These are phyloP conservation scores for Tetragnatha versicolor DNA, from an alignment of 1,140 invertebrate species.

Conservation along the genomic window DNA sequence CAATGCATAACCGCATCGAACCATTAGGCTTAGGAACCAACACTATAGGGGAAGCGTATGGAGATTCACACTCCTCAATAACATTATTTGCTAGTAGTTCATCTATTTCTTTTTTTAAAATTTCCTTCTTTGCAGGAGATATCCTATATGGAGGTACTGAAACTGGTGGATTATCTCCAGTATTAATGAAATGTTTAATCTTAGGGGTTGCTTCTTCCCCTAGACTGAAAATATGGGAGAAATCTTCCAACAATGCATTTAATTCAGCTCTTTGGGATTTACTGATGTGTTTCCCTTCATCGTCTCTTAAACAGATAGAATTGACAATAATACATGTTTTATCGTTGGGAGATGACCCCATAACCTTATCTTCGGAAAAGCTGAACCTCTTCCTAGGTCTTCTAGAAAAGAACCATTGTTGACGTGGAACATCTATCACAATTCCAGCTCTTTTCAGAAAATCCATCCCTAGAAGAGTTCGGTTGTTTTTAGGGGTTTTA, in stretches of 20 bases:
- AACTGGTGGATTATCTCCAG: background rate
- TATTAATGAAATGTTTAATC: slow-evolving; percentile 12
- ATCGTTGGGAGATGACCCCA: no score
- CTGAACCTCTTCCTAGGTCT: background rate
- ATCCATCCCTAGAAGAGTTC: background rate
- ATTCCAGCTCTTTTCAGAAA: background rate
- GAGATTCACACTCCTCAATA: background rate
- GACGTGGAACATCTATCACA: background rate
- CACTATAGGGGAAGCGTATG: background rate
- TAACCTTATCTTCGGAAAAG: background rate
- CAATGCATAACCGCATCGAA: background rate
- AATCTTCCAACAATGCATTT: background rate
- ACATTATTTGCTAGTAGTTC: background rate
- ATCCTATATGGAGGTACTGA: background rate
- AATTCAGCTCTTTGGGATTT: background rate
- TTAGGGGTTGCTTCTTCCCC: slow-evolving; percentile 1
- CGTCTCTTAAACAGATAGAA: background rate
- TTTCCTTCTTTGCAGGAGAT: background rate
- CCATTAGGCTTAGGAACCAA: background rate
- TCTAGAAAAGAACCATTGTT: background rate
- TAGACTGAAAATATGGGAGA: background rate
- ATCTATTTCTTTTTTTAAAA: background rate
- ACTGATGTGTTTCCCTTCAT: background rate
- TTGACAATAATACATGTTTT: background rate
- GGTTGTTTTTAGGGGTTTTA: background rate